A percentile compares a stretch with the other conserved stretches of the same genome.
Conservation (phyloP, 2,888 invertebrate genomes). For the Cremastobaeus sp. region DNA sequence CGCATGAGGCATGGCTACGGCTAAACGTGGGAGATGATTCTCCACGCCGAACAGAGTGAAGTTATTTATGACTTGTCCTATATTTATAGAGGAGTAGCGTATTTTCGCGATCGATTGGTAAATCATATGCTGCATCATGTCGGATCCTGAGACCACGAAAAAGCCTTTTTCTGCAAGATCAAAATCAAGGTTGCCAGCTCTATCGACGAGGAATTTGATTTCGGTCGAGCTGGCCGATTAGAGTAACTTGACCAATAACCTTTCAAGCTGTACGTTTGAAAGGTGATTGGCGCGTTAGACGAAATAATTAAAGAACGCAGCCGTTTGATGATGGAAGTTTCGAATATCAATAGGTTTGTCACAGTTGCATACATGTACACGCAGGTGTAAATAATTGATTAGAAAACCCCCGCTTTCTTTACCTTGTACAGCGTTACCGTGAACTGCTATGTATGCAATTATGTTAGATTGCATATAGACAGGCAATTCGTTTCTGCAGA, state of each 20-base stretch:
- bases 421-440: constrained; percentile 67
- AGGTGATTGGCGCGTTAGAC: too few species aligned
- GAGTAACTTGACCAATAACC: too few species aligned
- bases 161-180: constrained; percentile 66
- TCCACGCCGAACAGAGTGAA: constrained; percentile 46
- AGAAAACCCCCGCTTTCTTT: constrained; percentile 35
- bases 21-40: constrained; percentile 62
- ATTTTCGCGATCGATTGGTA: constrained; percentile 64
- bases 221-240: too few species aligned
- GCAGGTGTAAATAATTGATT: too few species aligned
- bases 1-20: constrained; percentile 70
- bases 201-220: too few species aligned
- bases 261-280: too few species aligned
- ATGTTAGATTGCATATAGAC: constrained; percentile 64
- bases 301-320: too few species aligned
- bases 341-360: constrained; percentile 39
- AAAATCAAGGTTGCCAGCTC: too few species aligned
- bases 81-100: constrained; percentile 44
- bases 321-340: constrained; percentile 7
- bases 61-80: constrained; percentile 40
- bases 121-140: constrained; percentile 69
- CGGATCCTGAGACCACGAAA: constrained; percentile 70
- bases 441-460: constrained; percentile 70
- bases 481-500: constrained; percentile 66
- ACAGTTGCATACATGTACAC: constrained; percentile 3